Percentiles rank a stretch among this genome's conserved stretches.
Evolutionary conservation across 2,113 vertebrate genomes (phyloP).

Genomic region (Dromiciops gliroides): DNA sequence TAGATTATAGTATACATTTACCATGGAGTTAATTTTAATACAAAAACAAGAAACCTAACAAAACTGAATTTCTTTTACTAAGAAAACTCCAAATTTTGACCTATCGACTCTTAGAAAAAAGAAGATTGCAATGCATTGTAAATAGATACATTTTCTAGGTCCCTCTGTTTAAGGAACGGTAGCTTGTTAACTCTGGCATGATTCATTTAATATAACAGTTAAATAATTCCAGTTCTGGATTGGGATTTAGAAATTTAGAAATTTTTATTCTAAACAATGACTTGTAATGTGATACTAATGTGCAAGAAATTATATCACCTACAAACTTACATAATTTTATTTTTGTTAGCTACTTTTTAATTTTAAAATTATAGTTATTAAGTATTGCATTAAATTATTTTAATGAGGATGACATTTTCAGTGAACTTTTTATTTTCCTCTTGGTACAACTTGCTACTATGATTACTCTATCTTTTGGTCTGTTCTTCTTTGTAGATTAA

Average conservation of each 20-base stretch:
- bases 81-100: neutral
- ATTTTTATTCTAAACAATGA: neutral
- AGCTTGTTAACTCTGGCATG: neutral
- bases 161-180: neutral
- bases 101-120: neutral
- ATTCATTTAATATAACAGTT: neutral
- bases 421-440: neutral
- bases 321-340: neutral
- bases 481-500: neutral
- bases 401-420: neutral
- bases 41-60: neutral
- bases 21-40: neutral
- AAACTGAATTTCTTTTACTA: neutral
- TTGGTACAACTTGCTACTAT: neutral
- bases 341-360: neutral
- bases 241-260: neutral
- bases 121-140: neutral
- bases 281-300: neutral
- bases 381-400: neutral
- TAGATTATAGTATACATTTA: neutral
- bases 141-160: neutral
- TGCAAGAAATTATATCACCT: neutral
- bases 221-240: neutral
- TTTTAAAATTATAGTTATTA: neutral
- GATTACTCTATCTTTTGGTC: neutral